Conservation (phyloP, 1,140 invertebrate genomes). For the Brachionus asplanchnoidis region DNA sequence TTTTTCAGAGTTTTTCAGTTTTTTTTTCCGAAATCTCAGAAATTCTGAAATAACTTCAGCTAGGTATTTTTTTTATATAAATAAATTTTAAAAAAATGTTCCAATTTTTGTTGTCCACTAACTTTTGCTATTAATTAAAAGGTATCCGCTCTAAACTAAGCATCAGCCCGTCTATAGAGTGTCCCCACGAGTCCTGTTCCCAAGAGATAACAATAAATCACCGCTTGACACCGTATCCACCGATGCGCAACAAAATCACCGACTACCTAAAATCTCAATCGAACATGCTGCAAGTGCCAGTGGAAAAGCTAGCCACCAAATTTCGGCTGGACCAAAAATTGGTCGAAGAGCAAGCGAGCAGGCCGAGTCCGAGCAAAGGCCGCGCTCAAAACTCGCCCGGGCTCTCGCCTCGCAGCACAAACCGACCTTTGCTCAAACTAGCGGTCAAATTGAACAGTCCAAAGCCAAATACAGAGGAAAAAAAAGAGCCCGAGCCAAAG, state of each 20-base stretch:
- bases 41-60: too few species aligned
- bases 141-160: not conserved
- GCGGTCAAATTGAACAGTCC: not conserved
- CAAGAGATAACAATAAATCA: constrained; percentile 26
- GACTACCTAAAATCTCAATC: constrained; percentile 6
- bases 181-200: constrained; percentile 6
- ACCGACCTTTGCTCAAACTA: not conserved
- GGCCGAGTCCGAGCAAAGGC: not conserved
- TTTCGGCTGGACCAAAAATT: not conserved
- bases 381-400: not conserved
- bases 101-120: not conserved
- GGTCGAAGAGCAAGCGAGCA: not conserved
- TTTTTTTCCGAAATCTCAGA: too few species aligned
- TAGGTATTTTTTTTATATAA: too few species aligned
- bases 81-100: not conserved
- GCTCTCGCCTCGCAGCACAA: not conserved
- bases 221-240: constrained; percentile 27
- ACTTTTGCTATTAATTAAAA: not conserved
- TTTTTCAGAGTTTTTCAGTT: too few species aligned
- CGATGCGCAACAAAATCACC: constrained; percentile 2
- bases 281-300: not conserved
- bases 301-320: not conserved
- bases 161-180: not conserved
- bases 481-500: not conserved
- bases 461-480: not conserved